Evolutionary conservation across 2,888 invertebrate genomes (phyloP), one percentile per base, ranked within the genome.

Genomic region (Hydroisotoma schaefferi): DNA sequence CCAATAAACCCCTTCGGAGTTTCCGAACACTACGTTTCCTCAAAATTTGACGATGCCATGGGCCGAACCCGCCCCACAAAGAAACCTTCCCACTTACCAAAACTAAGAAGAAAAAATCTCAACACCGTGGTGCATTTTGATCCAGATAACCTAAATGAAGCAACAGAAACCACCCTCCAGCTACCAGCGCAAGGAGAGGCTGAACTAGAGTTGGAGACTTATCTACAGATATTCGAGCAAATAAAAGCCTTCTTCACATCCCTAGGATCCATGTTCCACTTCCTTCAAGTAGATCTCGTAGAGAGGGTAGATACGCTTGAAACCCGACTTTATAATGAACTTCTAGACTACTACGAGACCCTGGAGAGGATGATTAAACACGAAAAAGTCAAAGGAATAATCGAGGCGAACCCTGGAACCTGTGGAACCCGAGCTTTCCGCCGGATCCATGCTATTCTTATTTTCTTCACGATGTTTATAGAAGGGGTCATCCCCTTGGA

Each of bases 31-130:
- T 63, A 66, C 20, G 46, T n/a, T 6, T 60, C 58, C 2, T 60
- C 60, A 26, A 40, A 63, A 25, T 66, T 63, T 58, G 63, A 66
- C 29, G 25, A 57, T 15, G 63, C 40, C 3, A 37, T 66, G n/a
- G 66, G 66, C 2, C 28, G 63, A 38, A 56, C 63, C 10, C 49
- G 37, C 10, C 59, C 63, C 4, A 20, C 22, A 8, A 29, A 12
- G 6, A 18, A 20, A 20, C 51, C 51, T 6, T 37, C 29, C 20
- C 15, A n/a, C 22, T 33, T 52, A 15, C 51, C 51, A 2, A 52
- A 52, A 52, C 4, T 52, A 2, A 8, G 25, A 29, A 49, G 49
- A 52, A 15, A 20, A 15, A n/a, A n/a, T n/a, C n/a, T n/a, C n/a
- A 33, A 29, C 22, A 8, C 37, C 8, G 37, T 23, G 22, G 5